These are phyloP conservation scores for Liposcelis brunnea DNA, from an alignment of 2,888 invertebrate species.

Conservation along the genomic window DNA sequence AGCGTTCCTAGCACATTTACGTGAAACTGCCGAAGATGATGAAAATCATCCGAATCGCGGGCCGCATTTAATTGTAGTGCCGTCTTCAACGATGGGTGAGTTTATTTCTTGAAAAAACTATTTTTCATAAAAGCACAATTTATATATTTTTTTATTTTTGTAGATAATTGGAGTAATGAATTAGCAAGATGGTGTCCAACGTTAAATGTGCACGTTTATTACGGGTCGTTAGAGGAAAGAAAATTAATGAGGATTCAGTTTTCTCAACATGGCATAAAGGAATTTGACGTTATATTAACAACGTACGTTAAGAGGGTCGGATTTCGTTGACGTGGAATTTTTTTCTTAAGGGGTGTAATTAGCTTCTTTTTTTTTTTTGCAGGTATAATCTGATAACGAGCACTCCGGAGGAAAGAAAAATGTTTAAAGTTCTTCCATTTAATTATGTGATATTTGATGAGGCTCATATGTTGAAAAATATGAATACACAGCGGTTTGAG, in stretches of 20 bases:
- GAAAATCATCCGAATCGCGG: constrained; percentile 29
- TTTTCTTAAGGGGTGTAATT: not conserved
- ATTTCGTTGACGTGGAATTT: not conserved
- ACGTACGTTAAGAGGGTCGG: constrained; percentile 42
- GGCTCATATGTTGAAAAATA: constrained; percentile 96
- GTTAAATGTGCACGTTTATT: constrained; percentile 68
- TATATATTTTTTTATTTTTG: constrained; percentile 8
- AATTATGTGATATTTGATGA: constrained; percentile 94
- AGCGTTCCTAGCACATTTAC: constrained; percentile 73
- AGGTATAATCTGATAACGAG: constrained; percentile 62
- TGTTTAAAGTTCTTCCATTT: constrained; percentile 74
- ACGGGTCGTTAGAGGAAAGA: constrained; percentile 73
- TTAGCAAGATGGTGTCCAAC: constrained; percentile 61
- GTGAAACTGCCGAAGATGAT: constrained; percentile 49
- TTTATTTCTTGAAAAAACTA: constrained; percentile 8
- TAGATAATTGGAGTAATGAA: constrained; percentile 74
- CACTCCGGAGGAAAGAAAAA: constrained; percentile 74
- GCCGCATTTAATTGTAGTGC: constrained; percentile 89
- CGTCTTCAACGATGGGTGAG: constrained; percentile 78
- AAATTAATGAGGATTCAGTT: constrained; percentile 58
- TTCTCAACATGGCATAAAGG: constrained; percentile 49
- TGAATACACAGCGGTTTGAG: constrained; percentile 81
- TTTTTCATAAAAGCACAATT: too few relatives aligned
- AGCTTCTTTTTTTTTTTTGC: constrained; percentile 11
- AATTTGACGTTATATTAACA: constrained; percentile 71